Evolutionary conservation across 2,797 vertebrate species (phyloP), one percentile per base, ranked within the genome.

Genomic region (Gephyroberyx darwinii): DNA sequence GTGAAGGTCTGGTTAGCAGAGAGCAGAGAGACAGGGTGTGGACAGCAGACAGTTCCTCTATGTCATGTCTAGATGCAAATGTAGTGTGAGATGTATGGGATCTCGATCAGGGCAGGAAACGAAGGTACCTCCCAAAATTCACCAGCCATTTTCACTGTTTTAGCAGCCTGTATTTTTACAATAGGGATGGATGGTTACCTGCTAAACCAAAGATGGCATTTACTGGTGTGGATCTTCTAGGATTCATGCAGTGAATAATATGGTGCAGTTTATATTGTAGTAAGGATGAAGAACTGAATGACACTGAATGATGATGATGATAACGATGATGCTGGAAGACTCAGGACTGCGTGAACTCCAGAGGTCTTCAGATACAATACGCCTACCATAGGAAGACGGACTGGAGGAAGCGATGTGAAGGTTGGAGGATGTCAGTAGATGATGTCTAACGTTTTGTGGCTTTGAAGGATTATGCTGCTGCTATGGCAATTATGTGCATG

Each of bases 11-110:
- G 43, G 68, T 53, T 4, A 45, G 39, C 17, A 7, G 68, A 75
- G 8, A 33, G 62, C 14, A 78, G 69, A 71, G 37, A 8, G 19
- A 26, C 26, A 26, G 26, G 1, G 22, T 45, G 22, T 45, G 39
- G 37, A 13, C 8, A 45, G 39, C 17, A 7, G 68, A 75, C 12
- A 33, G 62, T 62, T 85, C 75, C 14, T 73, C 72, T 20, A 84
- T 48, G 78, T 85, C n/a, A 26, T 19, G 17, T 65, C 30, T 56
- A 37, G 13, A 58, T 52, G 37, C 33, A 77, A 65, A 70, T 10
- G n/a, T 35, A 30, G 13, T 0, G 2, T 13, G 5, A 3, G 10
- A 19, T 47, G 30, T 52, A 10, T 0, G 0, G 51, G 12, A 19
- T 43, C 67, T 59, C 1, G 2, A 53, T 50, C 19, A 53, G 16